A percentile compares a stretch with the other conserved stretches of the same genome.
phyloP scores from a whole-genome alignment of 2,113 vertebrate species.

The Speoplatyrhinus poulsoni region DNA sequence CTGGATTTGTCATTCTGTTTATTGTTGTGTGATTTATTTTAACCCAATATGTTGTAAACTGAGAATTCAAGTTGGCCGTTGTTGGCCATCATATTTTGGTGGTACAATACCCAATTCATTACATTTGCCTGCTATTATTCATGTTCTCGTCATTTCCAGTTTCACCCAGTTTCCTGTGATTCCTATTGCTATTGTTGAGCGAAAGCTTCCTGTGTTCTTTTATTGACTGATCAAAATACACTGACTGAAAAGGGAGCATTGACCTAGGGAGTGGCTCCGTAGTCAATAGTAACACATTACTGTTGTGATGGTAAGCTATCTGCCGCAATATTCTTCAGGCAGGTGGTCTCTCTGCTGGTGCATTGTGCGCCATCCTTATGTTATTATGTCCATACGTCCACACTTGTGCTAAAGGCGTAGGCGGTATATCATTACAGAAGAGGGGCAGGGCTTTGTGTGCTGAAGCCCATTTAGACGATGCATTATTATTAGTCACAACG shows the following conservation, averaged over 20 bases:
- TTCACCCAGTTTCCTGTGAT: not conserved
- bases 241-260: not conserved
- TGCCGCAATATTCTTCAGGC: slow-evolving; percentile 25
- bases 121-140: not conserved
- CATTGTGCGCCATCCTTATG: slow-evolving; percentile 23
- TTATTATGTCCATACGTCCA: slow-evolving; percentile 2
- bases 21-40: too few species aligned
- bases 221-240: not conserved
- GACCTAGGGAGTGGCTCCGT: slow-evolving; percentile 20
- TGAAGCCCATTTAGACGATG: not conserved
- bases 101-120: not conserved
- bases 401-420: slow-evolving; percentile 11
- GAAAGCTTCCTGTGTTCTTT: not conserved
- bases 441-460: slow-evolving; percentile 26
- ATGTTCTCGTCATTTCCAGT: not conserved
- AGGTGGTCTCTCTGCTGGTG: slow-evolving; percentile 56
- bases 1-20: too few species aligned
- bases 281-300: too few species aligned
- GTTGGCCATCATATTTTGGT: not conserved
- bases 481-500: slow-evolving; percentile 32
- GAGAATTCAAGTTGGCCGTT: too few species aligned
- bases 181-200: not conserved
- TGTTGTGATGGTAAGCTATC: too few species aligned
- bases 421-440: not conserved
- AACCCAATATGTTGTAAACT: too few species aligned